These are phyloP conservation scores for Asobara japonica DNA, from an alignment of 1,140 invertebrate species.

Conservation along the genomic window DNA sequence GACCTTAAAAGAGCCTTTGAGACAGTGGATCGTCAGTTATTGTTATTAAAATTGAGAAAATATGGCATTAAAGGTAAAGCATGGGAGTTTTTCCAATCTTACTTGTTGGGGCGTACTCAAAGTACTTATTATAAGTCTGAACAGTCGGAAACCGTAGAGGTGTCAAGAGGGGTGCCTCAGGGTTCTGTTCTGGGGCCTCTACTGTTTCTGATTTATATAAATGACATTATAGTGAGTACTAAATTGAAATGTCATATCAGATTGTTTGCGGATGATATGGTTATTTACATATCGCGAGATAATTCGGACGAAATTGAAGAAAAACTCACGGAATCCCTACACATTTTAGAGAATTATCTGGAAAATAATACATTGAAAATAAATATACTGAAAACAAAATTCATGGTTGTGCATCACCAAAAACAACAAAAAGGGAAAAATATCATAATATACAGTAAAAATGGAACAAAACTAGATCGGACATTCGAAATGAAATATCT, in stretches of 20 bases:
- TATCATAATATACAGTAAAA: neutral
- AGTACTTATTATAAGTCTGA: neutral
- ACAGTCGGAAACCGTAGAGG: neutral
- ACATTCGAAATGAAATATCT: neutral
- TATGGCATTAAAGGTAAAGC: neutral
- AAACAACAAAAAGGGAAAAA: neutral
- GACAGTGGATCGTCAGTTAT: constrained; percentile 25
- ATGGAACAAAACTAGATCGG: neutral
- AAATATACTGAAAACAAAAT: constrained; percentile 21
- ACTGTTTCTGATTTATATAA: constrained; percentile 26
- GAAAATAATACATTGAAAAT: constrained; percentile 11
- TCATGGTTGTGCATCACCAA: neutral
- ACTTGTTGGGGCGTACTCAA: constrained; percentile 10
- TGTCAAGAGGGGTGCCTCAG: constrained; percentile 22
- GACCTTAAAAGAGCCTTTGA: constrained; percentile 38
- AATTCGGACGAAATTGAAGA: constrained; percentile 1
- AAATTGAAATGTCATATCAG: neutral
- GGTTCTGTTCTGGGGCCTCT: constrained; percentile 20
- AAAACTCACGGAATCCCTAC: neutral
- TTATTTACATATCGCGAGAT: constrained; percentile 18
- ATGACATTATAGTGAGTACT: neutral
- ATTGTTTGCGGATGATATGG: constrained; percentile 36
- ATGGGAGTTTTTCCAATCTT: constrained; percentile 26
- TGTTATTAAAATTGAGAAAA: constrained; percentile 21
- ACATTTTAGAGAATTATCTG: constrained; percentile 3